Evolutionary conservation across 2,888 invertebrate genomes (phyloP).

Genomic region (Chironomus riparius): DNA sequence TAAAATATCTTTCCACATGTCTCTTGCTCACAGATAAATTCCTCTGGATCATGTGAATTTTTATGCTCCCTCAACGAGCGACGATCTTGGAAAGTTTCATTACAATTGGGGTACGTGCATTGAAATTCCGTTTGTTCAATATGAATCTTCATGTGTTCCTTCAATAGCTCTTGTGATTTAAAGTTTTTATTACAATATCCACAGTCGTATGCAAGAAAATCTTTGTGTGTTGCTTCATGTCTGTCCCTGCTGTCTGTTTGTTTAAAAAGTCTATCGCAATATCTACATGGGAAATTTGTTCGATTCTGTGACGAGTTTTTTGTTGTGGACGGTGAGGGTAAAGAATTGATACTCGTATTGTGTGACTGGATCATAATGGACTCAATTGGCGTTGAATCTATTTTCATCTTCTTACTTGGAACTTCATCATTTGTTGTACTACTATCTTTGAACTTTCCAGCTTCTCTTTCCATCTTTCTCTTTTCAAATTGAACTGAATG

Average conservation of each 20-base stretch:
- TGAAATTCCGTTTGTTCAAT: not conserved
- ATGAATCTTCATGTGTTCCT: conserved; percentile 11
- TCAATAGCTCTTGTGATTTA: not conserved
- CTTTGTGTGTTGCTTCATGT: conserved; percentile 7
- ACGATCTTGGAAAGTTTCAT: not conserved
- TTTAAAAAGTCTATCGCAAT: conserved; percentile 1
- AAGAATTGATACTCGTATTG: too few relatives aligned
- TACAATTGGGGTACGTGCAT: not conserved
- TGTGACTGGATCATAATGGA: not conserved
- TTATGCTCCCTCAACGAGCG: not conserved
- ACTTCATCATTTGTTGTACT: not conserved
- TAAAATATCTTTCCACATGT: not conserved
- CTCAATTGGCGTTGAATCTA: not conserved
- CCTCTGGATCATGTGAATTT: not conserved
- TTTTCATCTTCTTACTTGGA: not conserved
- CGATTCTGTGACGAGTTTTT: not conserved
- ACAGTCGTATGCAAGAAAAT: not conserved
- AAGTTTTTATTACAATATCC: conserved; percentile 4
- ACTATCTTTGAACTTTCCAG: not conserved
- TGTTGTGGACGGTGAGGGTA: not conserved
- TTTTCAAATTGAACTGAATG: conserved; percentile 6
- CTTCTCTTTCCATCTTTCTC: conserved; percentile 1
- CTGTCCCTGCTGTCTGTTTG: not conserved
- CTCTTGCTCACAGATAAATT: conserved; percentile 2
- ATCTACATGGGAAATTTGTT: not conserved